Base-by-base conservation (phyloP, 2,888 invertebrate species). In the Brachynemurus nebulosus region DNA sequence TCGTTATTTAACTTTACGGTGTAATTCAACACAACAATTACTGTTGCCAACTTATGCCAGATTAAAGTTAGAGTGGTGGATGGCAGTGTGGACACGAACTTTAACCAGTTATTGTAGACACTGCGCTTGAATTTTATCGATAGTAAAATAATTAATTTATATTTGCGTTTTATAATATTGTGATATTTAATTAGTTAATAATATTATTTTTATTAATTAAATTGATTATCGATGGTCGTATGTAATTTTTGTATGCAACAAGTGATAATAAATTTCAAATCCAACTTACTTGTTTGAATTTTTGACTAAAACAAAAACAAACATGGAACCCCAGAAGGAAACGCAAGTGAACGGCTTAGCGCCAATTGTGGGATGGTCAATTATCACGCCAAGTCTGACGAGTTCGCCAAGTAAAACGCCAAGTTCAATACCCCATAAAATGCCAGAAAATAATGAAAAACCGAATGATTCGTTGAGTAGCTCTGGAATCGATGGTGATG, bases 401-500 rank as follows among this genome's bases (percentile, higher is more conserved):
- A 25, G 25, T 17, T 19, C 40, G 2, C 40, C 40, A 6, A 27
- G 27, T 8, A 40, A 40, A 27, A 40, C 40, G 11, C 40, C 40
- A 23, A 2, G 19, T 8, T 27, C 27, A n/a, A 16, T 18, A n/a
- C n/a, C 17, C n/a, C 16, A 37, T 37, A 18, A 33, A 6, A 33
- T 33, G 16, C 16, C 16, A 33, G 33, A 33, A 33, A 14, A n/a
- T 57, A 52, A 48, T 59, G 53, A 42, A 35, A 48, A 48, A n/a
- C 41, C 23, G 35, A 66, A 67, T 43, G 64, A 70, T 3, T 58
- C 59, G 1, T 67, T 68, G 9, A 49, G 44, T 11, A 62, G 60
- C 46, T 72, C 72, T 20, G 71, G 69, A 3, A 70, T 71, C 35
- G 69, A 65, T 18, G 66, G 62, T 48, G 72, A 69, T 2, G 42